Evolutionary conservation across 2,113 vertebrate genomes (phyloP).

Genomic region (Forbesichthys agassizii): DNA sequence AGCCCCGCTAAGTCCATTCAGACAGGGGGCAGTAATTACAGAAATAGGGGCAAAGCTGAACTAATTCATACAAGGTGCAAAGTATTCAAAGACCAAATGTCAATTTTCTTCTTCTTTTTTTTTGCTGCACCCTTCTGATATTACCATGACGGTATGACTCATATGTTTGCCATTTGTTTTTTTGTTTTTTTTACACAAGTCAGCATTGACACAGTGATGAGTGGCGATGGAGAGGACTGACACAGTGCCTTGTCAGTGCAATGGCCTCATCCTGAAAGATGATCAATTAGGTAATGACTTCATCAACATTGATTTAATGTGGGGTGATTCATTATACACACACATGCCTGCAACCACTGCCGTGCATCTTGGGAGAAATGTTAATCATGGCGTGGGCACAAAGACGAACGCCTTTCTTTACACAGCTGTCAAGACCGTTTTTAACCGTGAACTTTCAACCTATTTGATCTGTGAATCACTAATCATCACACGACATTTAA

Average conservation of each 20-base stretch:
- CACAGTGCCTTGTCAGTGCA: constrained; percentile 7
- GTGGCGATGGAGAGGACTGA: constrained; percentile 21
- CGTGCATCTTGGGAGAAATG: constrained; percentile 7
- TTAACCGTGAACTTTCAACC: background rate
- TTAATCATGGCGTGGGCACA: constrained; percentile 12
- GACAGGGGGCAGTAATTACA: constrained; percentile 74
- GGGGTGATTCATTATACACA: constrained; percentile 30
- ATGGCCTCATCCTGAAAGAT: constrained; percentile 23
- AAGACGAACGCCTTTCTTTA: background rate
- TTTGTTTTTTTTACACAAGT: constrained; percentile 3
- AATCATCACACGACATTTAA: background rate
- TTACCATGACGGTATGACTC: constrained; percentile 30
- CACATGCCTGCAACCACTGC: background rate
- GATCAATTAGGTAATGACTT: constrained; percentile 41
- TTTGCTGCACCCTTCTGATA: constrained; percentile 2
- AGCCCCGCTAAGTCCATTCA: constrained; percentile 71
- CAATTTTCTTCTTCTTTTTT: constrained; percentile 14
- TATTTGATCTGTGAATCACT: background rate
- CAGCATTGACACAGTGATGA: background rate
- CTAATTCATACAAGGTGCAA: constrained; percentile 74
- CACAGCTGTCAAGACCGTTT: background rate
- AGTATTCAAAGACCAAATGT: constrained; percentile 47
- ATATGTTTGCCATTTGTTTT: constrained; percentile 31
- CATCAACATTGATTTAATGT: constrained; percentile 22
- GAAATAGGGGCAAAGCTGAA: constrained; percentile 64